Evolutionary conservation across 2,113 vertebrate species (phyloP), one percentile per base, ranked within the genome.

Genomic region (Steatornis caripensis): DNA sequence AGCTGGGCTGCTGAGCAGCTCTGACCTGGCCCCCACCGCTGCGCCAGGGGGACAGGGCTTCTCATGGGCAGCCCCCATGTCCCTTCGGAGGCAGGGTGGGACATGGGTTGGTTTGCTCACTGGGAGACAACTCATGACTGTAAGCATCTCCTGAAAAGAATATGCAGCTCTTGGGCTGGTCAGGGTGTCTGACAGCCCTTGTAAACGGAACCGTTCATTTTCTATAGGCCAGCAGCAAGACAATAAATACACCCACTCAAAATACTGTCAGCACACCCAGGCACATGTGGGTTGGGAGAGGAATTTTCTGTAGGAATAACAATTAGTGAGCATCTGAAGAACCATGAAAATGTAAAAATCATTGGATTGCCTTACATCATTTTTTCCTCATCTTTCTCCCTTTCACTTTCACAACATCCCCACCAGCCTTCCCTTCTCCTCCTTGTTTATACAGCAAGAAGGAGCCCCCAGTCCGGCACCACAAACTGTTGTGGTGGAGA

Each of bases 51-150:
- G 7, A 32, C 15, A 5, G 45, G 12, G 77, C 51, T 27, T 5
- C 65, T 51, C 36, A 7, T 0, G 2, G 24, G 22, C 12, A 53
- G 3, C 19, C 15, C 14, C 36, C 1, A 0, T 8, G 12, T 11
- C 20, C 39, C 62, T 11, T 23, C 39, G 41, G 18, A 39, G 36
- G 23, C 49, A 69, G 20, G 3, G 22, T 7, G 11, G 39, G 36
- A 68, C 43, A 3, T 0, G 0, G 49, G 32, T 5, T 23, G 24
- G 8, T 21, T 41, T 20, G 22, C 30, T 79, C 10, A 0, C 43
- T 23, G 45, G 15, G 9, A 13, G 14, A 27, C 26, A 4, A 3
- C 15, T 32, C 21, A 0, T 0, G 22, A 3, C 41, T 14, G 2
- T 6, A 6, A 51, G 61, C 6, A n/a, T 24, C 69, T 53, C 32